These are phyloP conservation scores for Nemopilema nomurai DNA, from an alignment of 30 jellyfish, hydroid and myxozoan genomes.

Conservation along the genomic window DNA sequence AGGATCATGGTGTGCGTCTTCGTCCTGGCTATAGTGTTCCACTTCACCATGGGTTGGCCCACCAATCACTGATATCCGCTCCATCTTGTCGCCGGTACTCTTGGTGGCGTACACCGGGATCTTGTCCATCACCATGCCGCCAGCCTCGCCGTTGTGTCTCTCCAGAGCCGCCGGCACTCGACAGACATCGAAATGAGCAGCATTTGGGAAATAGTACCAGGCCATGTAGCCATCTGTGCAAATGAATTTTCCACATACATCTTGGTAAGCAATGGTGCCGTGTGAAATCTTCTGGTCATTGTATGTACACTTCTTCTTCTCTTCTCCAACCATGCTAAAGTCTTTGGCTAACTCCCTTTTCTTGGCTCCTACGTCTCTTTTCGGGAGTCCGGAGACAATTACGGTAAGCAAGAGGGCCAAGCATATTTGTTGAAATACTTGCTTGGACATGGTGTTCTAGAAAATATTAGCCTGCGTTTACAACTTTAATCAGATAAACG, in stretches of 20 bases:
- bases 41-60: constrained; percentile 72
- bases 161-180: constrained; percentile 56
- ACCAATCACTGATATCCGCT: constrained; percentile 65
- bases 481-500: too few relatives aligned
- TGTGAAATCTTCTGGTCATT: constrained; percentile 60
- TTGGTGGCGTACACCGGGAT: constrained; percentile 54
- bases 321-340: constrained; percentile 51
- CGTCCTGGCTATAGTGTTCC: constrained; percentile 48
- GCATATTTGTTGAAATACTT: not conserved
- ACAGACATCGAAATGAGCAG: constrained; percentile 39
- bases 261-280: constrained; percentile 69
- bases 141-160: constrained; percentile 22
- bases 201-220: constrained; percentile 70
- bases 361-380: constrained; percentile 6
- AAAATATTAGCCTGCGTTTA: not conserved
- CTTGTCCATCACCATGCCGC: constrained; percentile 46
- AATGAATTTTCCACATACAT: constrained; percentile 62
- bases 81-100: constrained; percentile 73
- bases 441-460: not conserved
- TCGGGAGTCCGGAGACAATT: constrained; percentile 11
- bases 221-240: constrained; percentile 79
- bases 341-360: constrained; percentile 62
- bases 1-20: constrained; percentile 34
- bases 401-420: not conserved
- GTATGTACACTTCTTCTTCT: constrained; percentile 52